Conservation (phyloP, 2,797 vertebrate genomes). For the Telmatherina bonti region DNA sequence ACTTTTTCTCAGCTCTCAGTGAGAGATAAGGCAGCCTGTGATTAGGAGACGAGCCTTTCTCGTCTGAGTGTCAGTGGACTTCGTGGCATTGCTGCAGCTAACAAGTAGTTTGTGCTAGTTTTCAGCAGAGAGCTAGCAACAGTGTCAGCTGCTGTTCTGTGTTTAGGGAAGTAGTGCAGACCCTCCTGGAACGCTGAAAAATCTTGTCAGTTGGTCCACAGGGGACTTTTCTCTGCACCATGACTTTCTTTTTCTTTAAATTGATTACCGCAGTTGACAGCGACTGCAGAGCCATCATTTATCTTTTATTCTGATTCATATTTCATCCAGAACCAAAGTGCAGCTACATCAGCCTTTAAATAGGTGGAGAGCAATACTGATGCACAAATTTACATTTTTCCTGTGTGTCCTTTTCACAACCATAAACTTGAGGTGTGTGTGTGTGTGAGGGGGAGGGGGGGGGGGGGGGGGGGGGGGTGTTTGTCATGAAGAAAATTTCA, state of each 20-base stretch:
- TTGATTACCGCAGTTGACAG: constrained; percentile 34
- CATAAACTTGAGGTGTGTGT: neutral
- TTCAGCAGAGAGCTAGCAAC: constrained; percentile 13
- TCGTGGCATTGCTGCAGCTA: constrained; percentile 2
- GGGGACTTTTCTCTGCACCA: constrained; percentile 27
- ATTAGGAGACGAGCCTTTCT: constrained; percentile 25
- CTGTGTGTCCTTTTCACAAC: neutral
- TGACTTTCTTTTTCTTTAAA: constrained; percentile 20
- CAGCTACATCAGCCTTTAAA: constrained; percentile 30
- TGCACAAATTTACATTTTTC: constrained; percentile 24
- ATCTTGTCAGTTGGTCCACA: constrained; percentile 17
- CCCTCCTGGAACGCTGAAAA: constrained; percentile 28
- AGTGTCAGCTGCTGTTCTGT: constrained; percentile 11
- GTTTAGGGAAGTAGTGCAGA: neutral
- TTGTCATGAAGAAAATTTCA: too few relatives aligned
- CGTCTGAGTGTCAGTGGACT: constrained; percentile 1
- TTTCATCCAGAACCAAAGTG: constrained; percentile 52
- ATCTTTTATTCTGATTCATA: constrained; percentile 58
- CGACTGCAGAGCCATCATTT: constrained; percentile 31
- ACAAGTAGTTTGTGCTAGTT: constrained; percentile 22
- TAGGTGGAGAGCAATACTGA: constrained; percentile 7
- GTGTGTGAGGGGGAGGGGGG: neutral
- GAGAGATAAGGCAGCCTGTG: neutral
- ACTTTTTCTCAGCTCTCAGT: constrained; percentile 10
- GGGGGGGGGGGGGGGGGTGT: neutral